Evolutionary conservation across 2,888 invertebrate genomes (phyloP).

Genomic region (Lissocephala sabroskyi): DNA sequence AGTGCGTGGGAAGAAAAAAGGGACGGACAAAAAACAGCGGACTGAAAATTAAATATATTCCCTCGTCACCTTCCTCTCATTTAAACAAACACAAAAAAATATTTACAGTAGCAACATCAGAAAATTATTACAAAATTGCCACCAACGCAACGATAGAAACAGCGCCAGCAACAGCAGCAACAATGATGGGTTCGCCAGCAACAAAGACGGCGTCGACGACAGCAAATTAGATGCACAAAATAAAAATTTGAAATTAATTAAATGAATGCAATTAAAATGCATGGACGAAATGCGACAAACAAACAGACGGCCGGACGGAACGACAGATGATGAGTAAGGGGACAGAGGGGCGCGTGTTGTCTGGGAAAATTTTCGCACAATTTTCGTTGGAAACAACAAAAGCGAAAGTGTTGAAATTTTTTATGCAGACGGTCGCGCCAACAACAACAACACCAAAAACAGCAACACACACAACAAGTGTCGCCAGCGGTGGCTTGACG

Average conservation of each 20-base stretch:
- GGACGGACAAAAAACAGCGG: constrained; percentile 24
- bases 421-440: constrained; percentile 55
- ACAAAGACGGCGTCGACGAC: constrained; percentile 24
- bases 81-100: constrained; percentile 3
- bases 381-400: constrained; percentile 48
- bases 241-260: constrained; percentile 43
- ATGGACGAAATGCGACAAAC: constrained; percentile 18
- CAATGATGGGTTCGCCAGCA: too few species aligned
- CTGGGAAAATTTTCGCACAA: constrained; percentile 7
- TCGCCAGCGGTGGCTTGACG: constrained; percentile 19
- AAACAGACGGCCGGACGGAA: background rate
- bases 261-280: constrained; percentile 61
- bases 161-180: constrained; percentile 20
- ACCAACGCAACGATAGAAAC: constrained; percentile 18
- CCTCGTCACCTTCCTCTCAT: too few species aligned
- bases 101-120: constrained; percentile 12
- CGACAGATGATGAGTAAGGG: too few species aligned
- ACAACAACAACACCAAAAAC: constrained; percentile 10
- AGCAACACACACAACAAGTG: constrained; percentile 28
- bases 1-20: constrained; percentile 54
- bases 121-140: constrained; percentile 49
- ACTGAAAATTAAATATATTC: too few species aligned
- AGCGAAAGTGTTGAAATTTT: constrained; percentile 65
- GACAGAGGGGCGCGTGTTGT: too few species aligned
- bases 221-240: constrained; percentile 54